Conservation (phyloP, 2,113 vertebrate species). For the Pipa parva region DNA sequence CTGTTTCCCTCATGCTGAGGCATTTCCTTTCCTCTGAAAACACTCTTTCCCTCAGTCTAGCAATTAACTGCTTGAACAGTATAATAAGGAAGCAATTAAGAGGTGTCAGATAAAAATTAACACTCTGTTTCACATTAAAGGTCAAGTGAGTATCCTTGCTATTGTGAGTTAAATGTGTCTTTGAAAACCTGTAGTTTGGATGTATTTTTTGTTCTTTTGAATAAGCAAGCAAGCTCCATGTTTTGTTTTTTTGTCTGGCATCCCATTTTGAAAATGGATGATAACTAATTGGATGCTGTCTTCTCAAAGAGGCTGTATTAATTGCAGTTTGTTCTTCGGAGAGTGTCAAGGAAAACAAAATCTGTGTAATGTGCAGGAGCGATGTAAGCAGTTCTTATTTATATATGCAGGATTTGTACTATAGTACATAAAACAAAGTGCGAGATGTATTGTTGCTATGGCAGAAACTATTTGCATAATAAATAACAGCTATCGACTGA, state of each 20-base stretch:
- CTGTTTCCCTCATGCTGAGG: constrained; percentile 70
- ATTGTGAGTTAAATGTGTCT: constrained; percentile 73
- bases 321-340: constrained; percentile 71
- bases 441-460: constrained; percentile 65
- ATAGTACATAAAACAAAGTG: constrained; percentile 60
- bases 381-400: constrained; percentile 59
- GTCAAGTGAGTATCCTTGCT: constrained; percentile 74
- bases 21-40: constrained; percentile 78
- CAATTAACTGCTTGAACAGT: constrained; percentile 82
- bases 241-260: constrained; percentile 63
- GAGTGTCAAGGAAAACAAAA: constrained; percentile 76
- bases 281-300: constrained; percentile 75
- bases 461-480: constrained; percentile 67
- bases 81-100: constrained; percentile 83
- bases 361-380: constrained; percentile 65
- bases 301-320: constrained; percentile 68
- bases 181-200: constrained; percentile 74
- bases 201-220: constrained; percentile 71
- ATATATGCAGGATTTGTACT: constrained; percentile 59
- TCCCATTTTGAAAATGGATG: constrained; percentile 72
- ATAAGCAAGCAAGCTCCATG: constrained; percentile 65
- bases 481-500: constrained; percentile 71
- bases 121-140: constrained; percentile 82
- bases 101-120: constrained; percentile 82
- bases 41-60: constrained; percentile 74